Percentiles rank a stretch among this genome's conserved stretches.
phyloP scores from a whole-genome alignment of 2,113 vertebrate species.

The Phoenicopterus ruber region DNA sequence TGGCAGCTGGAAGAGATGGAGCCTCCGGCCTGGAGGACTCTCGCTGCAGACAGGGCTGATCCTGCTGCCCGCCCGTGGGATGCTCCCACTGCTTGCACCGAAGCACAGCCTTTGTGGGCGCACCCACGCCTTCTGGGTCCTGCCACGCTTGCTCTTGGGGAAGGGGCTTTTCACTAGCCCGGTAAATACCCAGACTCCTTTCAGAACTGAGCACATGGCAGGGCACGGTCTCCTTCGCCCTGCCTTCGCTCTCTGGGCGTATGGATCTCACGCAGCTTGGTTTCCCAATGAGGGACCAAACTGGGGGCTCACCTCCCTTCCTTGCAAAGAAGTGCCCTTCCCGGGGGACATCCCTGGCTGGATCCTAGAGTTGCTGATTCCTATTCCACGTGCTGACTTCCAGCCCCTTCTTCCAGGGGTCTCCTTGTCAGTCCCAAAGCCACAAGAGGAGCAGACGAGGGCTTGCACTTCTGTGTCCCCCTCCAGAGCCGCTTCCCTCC shows the following conservation, averaged over 20 bases:
- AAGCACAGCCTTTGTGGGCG: background rate
- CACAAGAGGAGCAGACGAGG: background rate
- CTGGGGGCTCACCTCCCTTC: background rate
- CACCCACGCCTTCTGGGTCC: background rate
- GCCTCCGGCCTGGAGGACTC: background rate
- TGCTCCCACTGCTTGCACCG: background rate
- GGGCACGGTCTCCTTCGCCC: accelerated
- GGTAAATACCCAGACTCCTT: background rate
- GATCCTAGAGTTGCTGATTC: background rate
- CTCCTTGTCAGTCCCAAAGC: background rate
- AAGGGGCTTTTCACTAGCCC: background rate
- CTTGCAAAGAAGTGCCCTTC: background rate
- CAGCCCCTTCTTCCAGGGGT: background rate
- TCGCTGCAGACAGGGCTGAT: background rate
- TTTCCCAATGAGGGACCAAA: background rate
- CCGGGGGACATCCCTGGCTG: background rate
- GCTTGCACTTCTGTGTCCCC: background rate
- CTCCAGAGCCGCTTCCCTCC: background rate
- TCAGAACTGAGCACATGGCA: accelerated
- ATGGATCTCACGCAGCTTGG: background rate
- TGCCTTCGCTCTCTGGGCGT: background rate
- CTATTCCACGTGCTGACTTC: background rate
- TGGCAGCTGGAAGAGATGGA: background rate
- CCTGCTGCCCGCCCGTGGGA: background rate
- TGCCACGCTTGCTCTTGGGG: background rate